A percentile compares a stretch with the other conserved stretches of the same genome.
Evolutionary conservation across 1,140 invertebrate species (phyloP).

Genomic region (Drosophila orena): DNA sequence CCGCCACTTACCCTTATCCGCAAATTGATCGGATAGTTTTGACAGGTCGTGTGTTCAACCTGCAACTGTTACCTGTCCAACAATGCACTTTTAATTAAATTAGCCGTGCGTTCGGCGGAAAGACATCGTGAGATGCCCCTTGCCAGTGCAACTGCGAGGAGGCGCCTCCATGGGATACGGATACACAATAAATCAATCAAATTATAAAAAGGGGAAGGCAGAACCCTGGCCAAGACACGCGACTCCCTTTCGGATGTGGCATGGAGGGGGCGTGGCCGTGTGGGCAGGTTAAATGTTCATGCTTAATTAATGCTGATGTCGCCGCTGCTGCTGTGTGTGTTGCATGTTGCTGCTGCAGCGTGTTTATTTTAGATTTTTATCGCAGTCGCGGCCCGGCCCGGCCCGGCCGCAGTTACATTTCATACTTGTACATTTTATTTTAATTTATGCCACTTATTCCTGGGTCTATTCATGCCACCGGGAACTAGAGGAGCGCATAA

Average conservation of each 20-base stretch:
- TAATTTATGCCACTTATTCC: conserved; percentile 79
- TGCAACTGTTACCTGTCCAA: conserved; percentile 41
- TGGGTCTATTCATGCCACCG: conserved; percentile 44
- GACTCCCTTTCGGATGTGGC: conserved; percentile 23
- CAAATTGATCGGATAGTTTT: conserved; percentile 62
- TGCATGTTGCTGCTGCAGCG: conserved; percentile 66
- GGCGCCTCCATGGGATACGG: conserved; percentile 41
- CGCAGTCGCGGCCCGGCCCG: conserved; percentile 39
- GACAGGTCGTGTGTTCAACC: conserved; percentile 48
- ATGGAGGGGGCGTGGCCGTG: conserved; percentile 51
- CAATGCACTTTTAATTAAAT: conserved; percentile 76
- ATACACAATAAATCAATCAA: conserved; percentile 78
- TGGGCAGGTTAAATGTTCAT: conserved; percentile 80
- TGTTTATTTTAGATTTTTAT: conserved; percentile 83
- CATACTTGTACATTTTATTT: conserved; percentile 78
- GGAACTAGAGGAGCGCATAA: conserved; percentile 46
- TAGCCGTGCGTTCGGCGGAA: conserved; percentile 20
- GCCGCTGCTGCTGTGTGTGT: conserved; percentile 39
- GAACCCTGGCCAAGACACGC: conserved; percentile 58
- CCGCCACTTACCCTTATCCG: conserved; percentile 2
- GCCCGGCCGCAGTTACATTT: conserved; percentile 66
- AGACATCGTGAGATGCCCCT: conserved; percentile 1
- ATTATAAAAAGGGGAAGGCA: conserved; percentile 47
- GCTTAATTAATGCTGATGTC: conserved; percentile 78
- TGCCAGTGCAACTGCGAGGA: conserved; percentile 33